Evolutionary conservation across 2,113 vertebrate genomes (phyloP).

Genomic region (Channa maculata): DNA sequence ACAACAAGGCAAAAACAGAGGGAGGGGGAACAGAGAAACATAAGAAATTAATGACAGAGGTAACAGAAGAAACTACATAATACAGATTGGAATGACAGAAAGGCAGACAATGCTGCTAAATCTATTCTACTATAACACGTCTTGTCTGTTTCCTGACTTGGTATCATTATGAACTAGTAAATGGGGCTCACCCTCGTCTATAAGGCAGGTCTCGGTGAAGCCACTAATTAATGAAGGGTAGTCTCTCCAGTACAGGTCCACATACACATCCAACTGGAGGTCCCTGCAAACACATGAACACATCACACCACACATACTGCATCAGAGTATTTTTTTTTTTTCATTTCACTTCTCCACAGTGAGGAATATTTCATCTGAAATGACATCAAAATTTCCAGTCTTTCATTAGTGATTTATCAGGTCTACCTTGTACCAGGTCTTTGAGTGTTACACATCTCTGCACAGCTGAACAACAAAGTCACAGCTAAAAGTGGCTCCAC

Average conservation of each 20-base stretch:
- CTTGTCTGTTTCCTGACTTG: conserved; percentile 51
- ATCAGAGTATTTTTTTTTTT: not conserved
- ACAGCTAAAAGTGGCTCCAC: conserved; percentile 29
- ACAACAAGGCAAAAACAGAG: not conserved
- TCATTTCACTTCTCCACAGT: not conserved
- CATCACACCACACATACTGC: not conserved
- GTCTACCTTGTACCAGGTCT: not conserved
- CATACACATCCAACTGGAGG: conserved; percentile 90
- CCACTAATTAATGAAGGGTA: conserved; percentile 90
- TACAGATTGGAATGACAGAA: not conserved
- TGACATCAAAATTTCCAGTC: too few species aligned
- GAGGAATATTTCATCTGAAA: too few species aligned
- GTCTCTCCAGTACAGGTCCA: conserved; percentile 96
- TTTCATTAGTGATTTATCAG: not conserved
- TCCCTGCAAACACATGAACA: conserved; percentile 84
- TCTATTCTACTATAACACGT: conserved; percentile 9
- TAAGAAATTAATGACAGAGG: not conserved
- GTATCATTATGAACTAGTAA: conserved; percentile 26
- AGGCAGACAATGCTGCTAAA: conserved; percentile 6
- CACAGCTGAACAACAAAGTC: not conserved
- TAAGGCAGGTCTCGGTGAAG: conserved; percentile 86
- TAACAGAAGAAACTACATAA: not conserved
- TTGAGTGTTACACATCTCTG: not conserved
- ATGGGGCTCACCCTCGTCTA: conserved; percentile 88
- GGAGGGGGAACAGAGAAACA: not conserved